phyloP scores from a whole-genome alignment of 2,113 vertebrate species.

The Acinonyx jubatus region DNA sequence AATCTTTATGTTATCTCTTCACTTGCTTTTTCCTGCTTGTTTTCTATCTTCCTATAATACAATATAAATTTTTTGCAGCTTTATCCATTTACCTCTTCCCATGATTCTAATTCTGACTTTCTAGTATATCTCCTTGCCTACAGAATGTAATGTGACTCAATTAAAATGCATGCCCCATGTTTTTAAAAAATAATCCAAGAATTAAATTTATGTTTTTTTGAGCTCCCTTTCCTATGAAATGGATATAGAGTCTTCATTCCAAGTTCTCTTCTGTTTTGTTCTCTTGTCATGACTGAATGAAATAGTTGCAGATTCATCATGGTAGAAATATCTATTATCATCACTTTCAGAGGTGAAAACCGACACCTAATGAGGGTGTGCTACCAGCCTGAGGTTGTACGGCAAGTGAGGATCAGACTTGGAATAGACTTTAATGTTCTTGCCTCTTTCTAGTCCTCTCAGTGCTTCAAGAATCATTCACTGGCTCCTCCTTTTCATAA shows the following conservation, averaged over 20 bases:
- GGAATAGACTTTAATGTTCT: background rate
- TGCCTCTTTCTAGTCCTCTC: background rate
- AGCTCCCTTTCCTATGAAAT: background rate
- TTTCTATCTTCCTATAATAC: background rate
- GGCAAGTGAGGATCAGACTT: background rate
- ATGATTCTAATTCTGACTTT: background rate
- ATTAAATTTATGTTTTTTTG: background rate
- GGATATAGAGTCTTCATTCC: background rate
- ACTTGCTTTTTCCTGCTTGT: background rate
- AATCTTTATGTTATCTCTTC: background rate
- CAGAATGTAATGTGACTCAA: background rate
- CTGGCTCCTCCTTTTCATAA: background rate
- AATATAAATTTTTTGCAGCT: background rate
- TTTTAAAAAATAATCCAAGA: background rate
- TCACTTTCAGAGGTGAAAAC: background rate
- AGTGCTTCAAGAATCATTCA: background rate
- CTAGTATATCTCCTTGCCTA: background rate
- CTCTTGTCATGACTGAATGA: background rate
- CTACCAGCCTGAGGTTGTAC: background rate
- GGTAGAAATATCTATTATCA: background rate
- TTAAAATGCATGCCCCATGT: background rate
- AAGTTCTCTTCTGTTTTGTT: background rate
- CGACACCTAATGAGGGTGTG: background rate
- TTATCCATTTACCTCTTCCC: background rate
- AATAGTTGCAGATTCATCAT: background rate